Evolutionary conservation across 2,888 invertebrate species (phyloP).

Genomic region (Heliconius charithonia): DNA sequence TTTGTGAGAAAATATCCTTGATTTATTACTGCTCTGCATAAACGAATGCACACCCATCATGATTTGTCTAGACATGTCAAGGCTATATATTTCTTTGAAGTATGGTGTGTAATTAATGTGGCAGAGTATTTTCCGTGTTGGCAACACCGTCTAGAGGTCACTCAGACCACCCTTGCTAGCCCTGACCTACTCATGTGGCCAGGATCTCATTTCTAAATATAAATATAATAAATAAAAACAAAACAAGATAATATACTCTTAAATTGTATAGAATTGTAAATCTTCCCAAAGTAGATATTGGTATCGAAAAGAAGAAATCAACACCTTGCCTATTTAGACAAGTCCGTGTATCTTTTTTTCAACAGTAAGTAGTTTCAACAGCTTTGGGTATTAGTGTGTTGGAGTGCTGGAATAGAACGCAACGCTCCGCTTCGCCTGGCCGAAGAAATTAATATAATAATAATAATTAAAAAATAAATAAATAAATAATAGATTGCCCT

Average conservation of each 20-base stretch:
- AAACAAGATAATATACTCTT: neutral
- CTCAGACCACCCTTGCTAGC: conserved; percentile 58
- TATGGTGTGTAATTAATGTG: neutral
- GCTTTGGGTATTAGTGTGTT: no score
- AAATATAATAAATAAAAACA: conserved; percentile 14
- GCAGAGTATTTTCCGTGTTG: conserved; percentile 7
- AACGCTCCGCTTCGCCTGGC: no score
- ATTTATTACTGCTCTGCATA: neutral
- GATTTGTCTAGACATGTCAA: neutral
- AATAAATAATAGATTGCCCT: no score
- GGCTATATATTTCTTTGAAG: neutral
- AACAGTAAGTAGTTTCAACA: no score
- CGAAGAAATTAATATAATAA: no score
- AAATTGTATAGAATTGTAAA: neutral
- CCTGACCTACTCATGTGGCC: conserved; percentile 74
- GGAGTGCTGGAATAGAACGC: no score
- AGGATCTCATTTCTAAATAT: conserved; percentile 21
- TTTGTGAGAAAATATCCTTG: neutral
- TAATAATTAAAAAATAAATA: no score
- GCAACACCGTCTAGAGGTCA: conserved; percentile 67
- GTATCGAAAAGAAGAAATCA: neutral
- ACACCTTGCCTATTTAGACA: no score
- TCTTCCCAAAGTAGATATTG: neutral
- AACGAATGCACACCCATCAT: neutral
- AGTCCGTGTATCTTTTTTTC: no score